These are phyloP conservation scores for Glandiceps talaboti DNA, from an alignment of 53 echinoderm and acorn worm species.

Conservation along the genomic window DNA sequence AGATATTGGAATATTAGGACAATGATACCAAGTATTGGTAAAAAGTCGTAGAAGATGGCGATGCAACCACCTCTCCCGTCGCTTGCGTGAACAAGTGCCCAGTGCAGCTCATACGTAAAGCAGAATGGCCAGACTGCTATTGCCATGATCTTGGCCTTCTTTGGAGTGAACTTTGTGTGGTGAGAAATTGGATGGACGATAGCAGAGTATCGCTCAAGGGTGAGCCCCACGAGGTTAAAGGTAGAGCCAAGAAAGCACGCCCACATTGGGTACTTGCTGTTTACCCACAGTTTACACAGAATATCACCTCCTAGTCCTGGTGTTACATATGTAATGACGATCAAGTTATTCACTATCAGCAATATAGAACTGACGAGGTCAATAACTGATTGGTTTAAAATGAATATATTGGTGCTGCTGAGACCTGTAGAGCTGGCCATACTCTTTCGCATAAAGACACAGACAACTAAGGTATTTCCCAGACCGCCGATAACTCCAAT, in stretches of 20 bases:
- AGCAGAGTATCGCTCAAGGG: constrained; percentile 16
- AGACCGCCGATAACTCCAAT: constrained; percentile 10
- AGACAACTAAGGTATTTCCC: constrained; percentile 13
- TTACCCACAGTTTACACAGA: constrained; percentile 10
- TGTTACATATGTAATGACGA: background rate
- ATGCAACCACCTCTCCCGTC: background rate
- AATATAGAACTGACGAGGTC: constrained; percentile 18
- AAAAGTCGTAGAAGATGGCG: background rate
- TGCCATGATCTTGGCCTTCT: background rate
- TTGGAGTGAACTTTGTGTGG: constrained; percentile 1
- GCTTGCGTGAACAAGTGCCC: background rate
- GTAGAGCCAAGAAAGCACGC: constrained; percentile 12
- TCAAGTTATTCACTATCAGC: background rate
- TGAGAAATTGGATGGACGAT: constrained; percentile 7
- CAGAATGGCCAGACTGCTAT: constrained; percentile 4
- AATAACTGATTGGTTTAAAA: constrained; percentile 16
- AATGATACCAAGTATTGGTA: background rate
- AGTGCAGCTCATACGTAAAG: constrained; percentile 10
- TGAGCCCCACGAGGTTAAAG: constrained; percentile 9
- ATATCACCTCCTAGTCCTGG: background rate
- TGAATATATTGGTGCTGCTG: constrained; percentile 16
- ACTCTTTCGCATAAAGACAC: constrained; percentile 4
- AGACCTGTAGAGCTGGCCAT: background rate
- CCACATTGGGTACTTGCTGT: constrained; percentile 9
- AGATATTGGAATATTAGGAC: constrained; percentile 14